Evolutionary conservation across 2,113 vertebrate genomes (phyloP).

Genomic region (Gnathonemus echidnorhynchus): DNA sequence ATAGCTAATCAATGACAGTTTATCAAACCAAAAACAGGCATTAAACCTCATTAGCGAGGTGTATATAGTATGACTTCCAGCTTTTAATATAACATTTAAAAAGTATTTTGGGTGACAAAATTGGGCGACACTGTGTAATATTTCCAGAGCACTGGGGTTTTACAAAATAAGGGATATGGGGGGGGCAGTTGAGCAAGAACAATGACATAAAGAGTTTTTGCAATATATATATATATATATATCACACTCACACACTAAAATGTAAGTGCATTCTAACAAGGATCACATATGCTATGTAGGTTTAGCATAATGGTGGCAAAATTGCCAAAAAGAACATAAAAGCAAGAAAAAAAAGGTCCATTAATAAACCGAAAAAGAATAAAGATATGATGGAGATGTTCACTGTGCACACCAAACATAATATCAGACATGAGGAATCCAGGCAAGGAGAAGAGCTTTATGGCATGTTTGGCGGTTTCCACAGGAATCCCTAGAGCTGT

Average conservation of each 20-base stretch:
- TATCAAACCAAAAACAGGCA: not conserved
- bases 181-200: too few relatives aligned
- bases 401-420: not conserved
- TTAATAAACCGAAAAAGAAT: not conserved
- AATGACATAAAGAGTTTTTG: too few relatives aligned
- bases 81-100: not conserved
- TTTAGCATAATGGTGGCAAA: not conserved
- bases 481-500: constrained; percentile 31
- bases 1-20: not conserved
- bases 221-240: too few relatives aligned
- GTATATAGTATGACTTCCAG: not conserved
- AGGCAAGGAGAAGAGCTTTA: constrained; percentile 32
- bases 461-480: constrained; percentile 28
- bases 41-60: not conserved
- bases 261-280: not conserved
- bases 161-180: too few relatives aligned
- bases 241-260: not conserved
- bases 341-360: not conserved
- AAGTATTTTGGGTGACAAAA: not conserved
- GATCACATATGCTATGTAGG: not conserved
- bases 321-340: not conserved
- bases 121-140: not conserved
- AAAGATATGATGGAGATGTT: not conserved
- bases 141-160: not conserved
- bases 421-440: not conserved